Percentiles rank a stretch among this genome's conserved stretches.
These are phyloP conservation scores for Bombus confusus DNA, from an alignment of 1,140 invertebrate genomes.

Conservation along the genomic window DNA sequence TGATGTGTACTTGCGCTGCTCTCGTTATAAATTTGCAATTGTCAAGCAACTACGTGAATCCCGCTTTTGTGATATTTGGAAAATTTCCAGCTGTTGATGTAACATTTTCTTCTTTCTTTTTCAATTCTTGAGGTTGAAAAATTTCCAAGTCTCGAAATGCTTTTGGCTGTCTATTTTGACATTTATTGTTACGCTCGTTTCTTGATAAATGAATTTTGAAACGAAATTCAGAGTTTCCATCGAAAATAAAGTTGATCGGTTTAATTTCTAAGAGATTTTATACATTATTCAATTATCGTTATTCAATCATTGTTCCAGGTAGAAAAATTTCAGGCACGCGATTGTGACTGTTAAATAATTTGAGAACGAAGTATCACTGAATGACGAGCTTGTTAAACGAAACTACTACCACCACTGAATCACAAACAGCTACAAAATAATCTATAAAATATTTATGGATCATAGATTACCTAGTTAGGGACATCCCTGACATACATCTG, in stretches of 20 bases:
- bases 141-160: not conserved
- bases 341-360: not conserved
- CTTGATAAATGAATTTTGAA: not conserved
- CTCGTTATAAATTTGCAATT: not conserved
- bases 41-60: too few relatives aligned
- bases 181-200: not conserved
- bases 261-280: not conserved
- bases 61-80: not conserved
- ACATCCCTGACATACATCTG: constrained; percentile 16
- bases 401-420: not conserved
- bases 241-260: not conserved
- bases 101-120: not conserved
- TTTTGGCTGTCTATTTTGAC: not conserved
- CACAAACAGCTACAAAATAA: not conserved
- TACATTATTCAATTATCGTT: too few relatives aligned
- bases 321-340: too few relatives aligned
- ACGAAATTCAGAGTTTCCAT: not conserved
- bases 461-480: not conserved
- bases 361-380: not conserved
- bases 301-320: too few relatives aligned
- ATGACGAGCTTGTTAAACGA: not conserved
- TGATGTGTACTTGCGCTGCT: not conserved
- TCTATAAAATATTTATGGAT: not conserved
- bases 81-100: not conserved
- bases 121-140: not conserved